Conservation (phyloP, 2,797 vertebrate species). For the Cuculus canorus region DNA sequence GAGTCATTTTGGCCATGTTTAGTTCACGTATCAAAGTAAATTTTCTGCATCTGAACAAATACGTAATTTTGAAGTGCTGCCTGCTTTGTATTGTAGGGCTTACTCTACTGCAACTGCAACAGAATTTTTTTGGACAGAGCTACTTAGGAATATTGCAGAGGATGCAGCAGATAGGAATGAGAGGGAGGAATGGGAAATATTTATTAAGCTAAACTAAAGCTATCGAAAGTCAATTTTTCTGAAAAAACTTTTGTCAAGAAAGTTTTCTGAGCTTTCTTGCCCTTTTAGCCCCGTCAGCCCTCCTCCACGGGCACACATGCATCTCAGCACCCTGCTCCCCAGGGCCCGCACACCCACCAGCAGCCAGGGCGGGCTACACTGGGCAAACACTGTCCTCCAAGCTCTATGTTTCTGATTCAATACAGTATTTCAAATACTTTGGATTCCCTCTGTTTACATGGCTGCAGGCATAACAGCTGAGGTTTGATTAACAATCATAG, state of each 20-base stretch:
- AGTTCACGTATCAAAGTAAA: background rate
- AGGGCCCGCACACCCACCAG: background rate
- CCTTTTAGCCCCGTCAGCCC: background rate
- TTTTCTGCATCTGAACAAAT: background rate
- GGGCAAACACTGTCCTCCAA: background rate
- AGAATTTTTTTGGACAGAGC: background rate
- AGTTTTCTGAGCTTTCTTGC: background rate
- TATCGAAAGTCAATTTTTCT: background rate
- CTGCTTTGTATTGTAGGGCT: background rate
- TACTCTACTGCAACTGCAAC: background rate
- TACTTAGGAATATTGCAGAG: background rate
- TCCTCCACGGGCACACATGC: rapidly evolving
- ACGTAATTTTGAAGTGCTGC: background rate
- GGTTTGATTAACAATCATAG: background rate
- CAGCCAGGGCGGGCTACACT: background rate
- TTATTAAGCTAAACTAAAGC: background rate
- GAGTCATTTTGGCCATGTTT: background rate
- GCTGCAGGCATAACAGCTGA: background rate
- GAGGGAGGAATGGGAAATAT: background rate
- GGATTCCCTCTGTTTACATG: background rate
- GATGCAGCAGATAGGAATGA: background rate
- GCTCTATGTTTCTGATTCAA: background rate
- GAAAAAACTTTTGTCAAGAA: background rate
- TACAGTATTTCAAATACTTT: background rate
- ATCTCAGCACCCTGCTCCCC: rapidly evolving